Base-by-base conservation (phyloP, 35 echinoderm and acorn worm species). In the Heliocidaris erythrogramma region DNA sequence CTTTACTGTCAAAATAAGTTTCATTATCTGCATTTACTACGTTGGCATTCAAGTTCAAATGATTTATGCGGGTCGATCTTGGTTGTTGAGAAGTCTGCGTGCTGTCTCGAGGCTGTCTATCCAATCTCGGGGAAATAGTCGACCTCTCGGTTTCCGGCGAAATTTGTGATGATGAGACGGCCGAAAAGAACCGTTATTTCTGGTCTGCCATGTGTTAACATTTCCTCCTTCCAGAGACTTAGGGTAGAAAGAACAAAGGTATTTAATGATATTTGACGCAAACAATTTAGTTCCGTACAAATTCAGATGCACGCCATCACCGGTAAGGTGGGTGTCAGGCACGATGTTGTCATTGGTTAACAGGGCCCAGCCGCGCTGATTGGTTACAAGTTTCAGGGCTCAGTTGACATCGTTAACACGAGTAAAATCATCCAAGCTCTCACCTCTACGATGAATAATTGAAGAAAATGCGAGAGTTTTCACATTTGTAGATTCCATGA, bases 251-350 rank as follows among this genome's bases (percentile, higher is more conserved):
- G 65, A n/a, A 84, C 65, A 2, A 84, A 84, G 65, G 65, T 84
- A n/a, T 84, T 14, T 84, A 4, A 84, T 84, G 65, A 84, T 84
- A 84, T 84, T 84, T n/a, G 14, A n/a, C 65, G 65, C 65, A 14
- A 84, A n/a, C 14, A 84, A n/a, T 84, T n/a, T 14, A 0, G 65
- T 84, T 84, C 65, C 65, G 85, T 86, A 35, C 29, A 11, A 35
- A 35, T 86, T 86, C 18, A 86, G 85, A 35, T 86, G 85, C 32
- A 86, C 85, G 85, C 85, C 85, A 86, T 86, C 27, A 86, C 85
- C 85, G 85, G 85, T 86, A 9, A 86, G 85, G 32, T 86, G 85
- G n/a, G 5, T 29, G 29, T 86, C 85, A 30, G 27, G 85, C 7
- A 35, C 85, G 85, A 86, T 86, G 85, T 86, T 86, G 85, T 86